Base-by-base conservation (phyloP, 2,888 invertebrate species). In the Hymenopus coronatus region DNA sequence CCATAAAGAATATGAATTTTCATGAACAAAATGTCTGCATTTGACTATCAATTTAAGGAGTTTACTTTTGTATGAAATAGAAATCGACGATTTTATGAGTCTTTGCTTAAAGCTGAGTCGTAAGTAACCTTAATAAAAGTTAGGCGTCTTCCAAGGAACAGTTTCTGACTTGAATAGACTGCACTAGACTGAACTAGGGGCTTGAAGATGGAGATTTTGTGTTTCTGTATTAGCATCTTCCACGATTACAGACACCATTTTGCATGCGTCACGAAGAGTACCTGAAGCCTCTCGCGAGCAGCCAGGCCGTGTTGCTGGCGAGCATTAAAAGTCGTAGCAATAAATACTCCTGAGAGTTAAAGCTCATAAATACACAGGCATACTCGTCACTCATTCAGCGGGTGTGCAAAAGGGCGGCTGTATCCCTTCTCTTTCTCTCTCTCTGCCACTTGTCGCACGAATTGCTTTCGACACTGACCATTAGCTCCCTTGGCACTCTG, bases 381-480 rank as follows among this genome's bases (percentile, higher is more conserved):
- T 70, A 70, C 82, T 87, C 82, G 87, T 87, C 87, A 87, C 82
- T 87, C 87, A 87, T 82, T 87, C 87, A 87, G 82, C 54, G 54
- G 54, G 54, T 70, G 54, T 70, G 54, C 20, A 70, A 70, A 70
- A 70, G 54, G 54, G 54, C 54, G 54, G 54, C 54, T 20, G 54
- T 70, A 70, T 70, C 54, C 54, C 54, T 70, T 70, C 54, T 70
- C 54, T 40, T 12, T 81, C 82, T 40, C 85, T 85, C 85, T 27
- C 54, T 85, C 40, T 85, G 46, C 28, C 54, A 54, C 85, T 85
- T 85, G 85, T 46, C 85, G 30, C 28, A 82, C 28, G 82, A 87
- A 87, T 87, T 87, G 87, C 82, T 87, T 87, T 87, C 87, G 87
- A 87, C 87, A 87, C 87, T 87, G 82, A 81, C 87, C 87, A 87